A percentile compares a stretch with the other conserved stretches of the same genome.
These are phyloP conservation scores for Drosophila greeni DNA, from an alignment of 2,888 invertebrate genomes.

Conservation along the genomic window DNA sequence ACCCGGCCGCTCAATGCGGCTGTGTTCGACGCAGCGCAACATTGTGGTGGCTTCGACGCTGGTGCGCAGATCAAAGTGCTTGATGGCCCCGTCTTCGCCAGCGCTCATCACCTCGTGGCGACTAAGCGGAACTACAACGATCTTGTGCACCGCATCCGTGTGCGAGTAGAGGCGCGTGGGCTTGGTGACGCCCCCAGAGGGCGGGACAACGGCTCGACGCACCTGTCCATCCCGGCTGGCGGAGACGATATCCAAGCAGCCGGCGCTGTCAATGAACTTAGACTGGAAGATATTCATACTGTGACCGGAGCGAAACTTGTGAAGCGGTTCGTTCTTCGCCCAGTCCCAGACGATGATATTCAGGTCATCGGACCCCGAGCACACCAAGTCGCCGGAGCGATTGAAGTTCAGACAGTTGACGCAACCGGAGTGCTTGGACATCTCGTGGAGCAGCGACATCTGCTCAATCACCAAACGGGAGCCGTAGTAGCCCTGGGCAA, in stretches of 20 bases:
- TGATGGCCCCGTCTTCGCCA: slow-evolving; percentile 92
- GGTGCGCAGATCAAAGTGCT: slow-evolving; percentile 89
- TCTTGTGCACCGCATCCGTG: slow-evolving; percentile 89
- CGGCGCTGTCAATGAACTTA: slow-evolving; percentile 87
- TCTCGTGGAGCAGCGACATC: slow-evolving; percentile 86
- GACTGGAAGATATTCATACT: slow-evolving; percentile 92
- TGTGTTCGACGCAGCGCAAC: slow-evolving; percentile 80
- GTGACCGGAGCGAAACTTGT: slow-evolving; percentile 89
- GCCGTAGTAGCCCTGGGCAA: slow-evolving; percentile 80
- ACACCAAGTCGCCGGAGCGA: slow-evolving; percentile 83
- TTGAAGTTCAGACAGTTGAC: slow-evolving; percentile 96
- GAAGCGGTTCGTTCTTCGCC: slow-evolving; percentile 84
- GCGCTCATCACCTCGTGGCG: slow-evolving; percentile 90
- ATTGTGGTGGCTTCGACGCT: slow-evolving; percentile 67
- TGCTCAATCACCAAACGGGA: slow-evolving; percentile 90
- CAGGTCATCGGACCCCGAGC: slow-evolving; percentile 95
- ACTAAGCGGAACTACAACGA: slow-evolving; percentile 86
- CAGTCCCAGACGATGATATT: slow-evolving; percentile 94
- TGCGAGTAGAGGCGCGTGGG: slow-evolving; percentile 83
- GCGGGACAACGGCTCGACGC: slow-evolving; percentile 82
- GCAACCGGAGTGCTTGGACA: slow-evolving; percentile 91
- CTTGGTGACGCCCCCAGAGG: slow-evolving; percentile 79
- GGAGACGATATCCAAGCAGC: slow-evolving; percentile 90
- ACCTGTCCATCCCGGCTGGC: slow-evolving; percentile 94
- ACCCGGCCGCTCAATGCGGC: slow-evolving; percentile 75